Evolutionary conservation across 2,797 vertebrate genomes (phyloP).

Genomic region (Eulemur albifrons): DNA sequence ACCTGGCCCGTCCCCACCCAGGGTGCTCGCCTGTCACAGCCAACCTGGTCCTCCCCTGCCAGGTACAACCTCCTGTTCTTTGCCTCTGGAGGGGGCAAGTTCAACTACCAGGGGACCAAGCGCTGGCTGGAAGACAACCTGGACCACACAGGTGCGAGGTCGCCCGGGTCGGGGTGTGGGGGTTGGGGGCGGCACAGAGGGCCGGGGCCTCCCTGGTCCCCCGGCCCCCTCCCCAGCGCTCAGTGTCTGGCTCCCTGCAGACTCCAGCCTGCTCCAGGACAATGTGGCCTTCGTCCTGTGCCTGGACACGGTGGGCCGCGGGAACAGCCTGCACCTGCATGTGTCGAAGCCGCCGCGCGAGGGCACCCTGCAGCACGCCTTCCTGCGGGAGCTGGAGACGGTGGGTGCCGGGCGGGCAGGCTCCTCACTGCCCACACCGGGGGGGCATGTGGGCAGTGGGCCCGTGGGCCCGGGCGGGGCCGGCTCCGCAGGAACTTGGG

Average conservation of each 20-base stretch:
- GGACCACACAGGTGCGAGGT: conserved; percentile 94
- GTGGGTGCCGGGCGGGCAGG: conserved; percentile 79
- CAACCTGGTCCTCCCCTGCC: conserved; percentile 43
- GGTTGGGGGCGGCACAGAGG: rapidly evolving
- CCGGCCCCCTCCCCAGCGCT: rapidly evolving
- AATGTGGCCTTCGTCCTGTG: conserved; percentile 98
- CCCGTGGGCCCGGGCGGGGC: not conserved
- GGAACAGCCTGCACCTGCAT: conserved; percentile 92
- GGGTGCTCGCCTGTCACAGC: rapidly evolving
- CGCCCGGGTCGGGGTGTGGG: rapidly evolving
- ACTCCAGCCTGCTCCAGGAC: conserved; percentile 98
- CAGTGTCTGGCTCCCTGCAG: conserved; percentile 74
- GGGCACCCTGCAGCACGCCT: conserved; percentile 91
- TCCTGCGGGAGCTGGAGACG: conserved; percentile 93
- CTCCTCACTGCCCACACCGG: not conserved
- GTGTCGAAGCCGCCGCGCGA: conserved; percentile 98
- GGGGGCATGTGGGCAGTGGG: too few relatives aligned
- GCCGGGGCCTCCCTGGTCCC: too few relatives aligned
- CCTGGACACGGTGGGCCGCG: conserved; percentile 94
- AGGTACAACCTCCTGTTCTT: conserved; percentile 99
- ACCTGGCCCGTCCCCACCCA: not conserved
- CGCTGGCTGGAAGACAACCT: conserved; percentile 98
- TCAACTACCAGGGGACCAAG: conserved; percentile 99
- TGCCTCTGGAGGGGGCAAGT: conserved; percentile 98
- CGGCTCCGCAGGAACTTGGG: not conserved